Base-by-base conservation (phyloP, 37 sponge, comb jelly and placozoan species). In the Spongilla lacustris region DNA sequence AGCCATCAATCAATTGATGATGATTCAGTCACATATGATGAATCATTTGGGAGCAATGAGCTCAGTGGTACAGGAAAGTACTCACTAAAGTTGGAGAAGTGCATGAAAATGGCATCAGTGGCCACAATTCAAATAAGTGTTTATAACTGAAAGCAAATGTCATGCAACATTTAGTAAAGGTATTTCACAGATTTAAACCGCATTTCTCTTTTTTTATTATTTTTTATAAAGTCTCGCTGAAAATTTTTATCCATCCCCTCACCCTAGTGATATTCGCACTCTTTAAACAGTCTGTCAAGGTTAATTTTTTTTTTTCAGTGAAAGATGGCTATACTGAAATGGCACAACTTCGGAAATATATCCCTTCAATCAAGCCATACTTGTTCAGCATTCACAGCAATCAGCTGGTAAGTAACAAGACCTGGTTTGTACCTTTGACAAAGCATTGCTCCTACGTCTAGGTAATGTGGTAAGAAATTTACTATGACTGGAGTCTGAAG, bases 401-500 rank as follows among this genome's bases (percentile, higher is more conserved):
- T n/a, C n/a, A n/a, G n/a, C n/a, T n/a, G n/a, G n/a, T n/a, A n/a
- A n/a, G n/a, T n/a, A n/a, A n/a, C n/a, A n/a, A n/a, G n/a, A n/a
- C n/a, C n/a, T n/a, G n/a, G n/a, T n/a, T 14, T 58, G 58, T 58
- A 58, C 21, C 11, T 17, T 17, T 17, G 14, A 58, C 58, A 58
- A 1, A 8, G 11, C 1, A 58, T 17, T 58, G 1, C 11, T 58
- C 11, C 14, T 13, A 1, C 11, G 58, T 58, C 0, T 14, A 58
- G 58, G 58, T 17, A 58, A 6, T 14, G 14, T 58, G 58, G 58
- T 89, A 23, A 77, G 73, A 32, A 35, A 79, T 9, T 74, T 89
- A 69, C 28, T 89, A 37, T 14, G 12, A 34, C 69, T 84, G 35
- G 90, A 89, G 69, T 66, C 74, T 67, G 69, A 84, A 74, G 49